Evolutionary conservation across 2,113 vertebrate species (phyloP), one percentile per base, ranked within the genome.

Genomic region (Campylomormyrus tamandua): DNA sequence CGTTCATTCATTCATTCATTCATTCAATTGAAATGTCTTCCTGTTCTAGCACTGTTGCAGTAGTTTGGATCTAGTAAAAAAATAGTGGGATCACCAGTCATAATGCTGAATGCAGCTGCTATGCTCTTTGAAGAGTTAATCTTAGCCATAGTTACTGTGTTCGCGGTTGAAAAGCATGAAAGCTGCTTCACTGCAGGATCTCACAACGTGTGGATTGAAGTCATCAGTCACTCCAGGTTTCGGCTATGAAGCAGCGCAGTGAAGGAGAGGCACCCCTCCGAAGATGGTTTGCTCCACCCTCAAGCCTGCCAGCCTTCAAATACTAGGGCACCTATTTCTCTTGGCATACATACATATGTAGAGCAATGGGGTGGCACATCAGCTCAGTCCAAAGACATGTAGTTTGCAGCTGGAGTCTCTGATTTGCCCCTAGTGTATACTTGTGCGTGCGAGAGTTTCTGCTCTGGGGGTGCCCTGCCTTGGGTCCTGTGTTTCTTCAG

Each of bases 271-370:
- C 17, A 27, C 58, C 24, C 35, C n/a, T 17, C 87, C 48, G 45
- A 80, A 70, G 56, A 27, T 84, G 21, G 48, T 27, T 19, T 46
- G 10, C 6, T 31, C n/a, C 45, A 45, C 83, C n/a, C 39, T 52
- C 13, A 15, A 53, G 31, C 56, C 89, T n/a, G 27, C 11, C 49
- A 49, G 46, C 27, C 84, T 42, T 85, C 45, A 50, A 31, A 77
- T 70, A 90, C 27, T 70, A 46, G 66, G 89, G n/a, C 89, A 87
- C 83, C 62, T 45, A 85, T 50, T 77, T 87, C 84, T 87, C 42
- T 87, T 17, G 45, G 13, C 52, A 49, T 8, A 87, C 19, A 74
- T 74, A 5, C 8, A 74, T 62, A 66, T 86, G 17, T 52, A 50
- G 45, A 11, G 24, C 27, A 80, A n/a, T 19, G 77, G 13, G 10